These are phyloP conservation scores for Drosophila picticornis DNA, from an alignment of 2,888 invertebrate species.

Conservation along the genomic window DNA sequence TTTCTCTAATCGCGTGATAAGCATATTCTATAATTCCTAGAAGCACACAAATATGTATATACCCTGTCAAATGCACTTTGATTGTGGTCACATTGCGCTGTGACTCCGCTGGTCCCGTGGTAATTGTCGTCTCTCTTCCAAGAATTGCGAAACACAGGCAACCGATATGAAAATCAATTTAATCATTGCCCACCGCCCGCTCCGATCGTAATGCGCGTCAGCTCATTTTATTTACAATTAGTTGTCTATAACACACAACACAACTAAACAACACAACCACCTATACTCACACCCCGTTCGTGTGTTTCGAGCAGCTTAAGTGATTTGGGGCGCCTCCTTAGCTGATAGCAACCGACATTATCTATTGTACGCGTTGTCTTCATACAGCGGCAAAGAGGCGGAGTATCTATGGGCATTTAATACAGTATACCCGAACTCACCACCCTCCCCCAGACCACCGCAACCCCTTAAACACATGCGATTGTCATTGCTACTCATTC, in stretches of 20 bases:
- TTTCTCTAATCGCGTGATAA: conserved; percentile 77
- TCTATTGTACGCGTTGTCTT: conserved; percentile 42
- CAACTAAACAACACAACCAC: neutral
- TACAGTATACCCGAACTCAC: conserved; percentile 36
- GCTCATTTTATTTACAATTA: conserved; percentile 76
- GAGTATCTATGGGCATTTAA: conserved; percentile 66
- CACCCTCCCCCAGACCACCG: neutral
- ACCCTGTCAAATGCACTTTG: conserved; percentile 3
- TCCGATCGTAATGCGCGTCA: conserved; percentile 50
- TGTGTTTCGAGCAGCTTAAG: conserved; percentile 73
- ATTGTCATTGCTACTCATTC: conserved; percentile 24
- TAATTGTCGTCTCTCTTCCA: conserved; percentile 30
- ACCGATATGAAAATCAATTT: conserved; percentile 76
- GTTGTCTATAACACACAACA: conserved; percentile 55
- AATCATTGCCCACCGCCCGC: conserved; percentile 55
- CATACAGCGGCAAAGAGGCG: conserved; percentile 21
- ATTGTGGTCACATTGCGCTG: conserved; percentile 25
- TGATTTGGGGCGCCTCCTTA: conserved; percentile 81
- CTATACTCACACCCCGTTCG: conserved; percentile 8
- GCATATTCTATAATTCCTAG: conserved; percentile 63
- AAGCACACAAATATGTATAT: conserved; percentile 12
- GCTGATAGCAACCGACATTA: conserved; percentile 74
- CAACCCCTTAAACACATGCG: conserved; percentile 8
- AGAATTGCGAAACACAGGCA: conserved; percentile 34
- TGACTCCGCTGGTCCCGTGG: conserved; percentile 29